A percentile compares a stretch with the other conserved stretches of the same genome.
Conservation (phyloP, 2,797 vertebrate species). For the Channa striata region DNA sequence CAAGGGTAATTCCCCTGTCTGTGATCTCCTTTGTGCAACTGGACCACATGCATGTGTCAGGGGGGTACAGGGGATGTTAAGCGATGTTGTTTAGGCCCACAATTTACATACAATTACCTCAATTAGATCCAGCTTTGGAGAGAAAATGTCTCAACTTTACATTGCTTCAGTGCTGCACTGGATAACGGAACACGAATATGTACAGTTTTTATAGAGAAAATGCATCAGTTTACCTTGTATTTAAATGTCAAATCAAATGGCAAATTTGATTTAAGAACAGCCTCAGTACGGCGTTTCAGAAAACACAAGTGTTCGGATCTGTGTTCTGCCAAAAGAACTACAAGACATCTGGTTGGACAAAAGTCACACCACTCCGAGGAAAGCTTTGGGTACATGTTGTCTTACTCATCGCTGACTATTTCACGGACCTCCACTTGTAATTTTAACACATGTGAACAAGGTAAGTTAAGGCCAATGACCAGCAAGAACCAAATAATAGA, state of each 20-base stretch:
- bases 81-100: slow-evolving; percentile 28
- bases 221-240: not conserved
- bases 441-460: not conserved
- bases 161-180: not conserved
- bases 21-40: slow-evolving; percentile 44
- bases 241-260: not conserved
- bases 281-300: not conserved
- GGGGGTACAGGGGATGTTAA: slow-evolving; percentile 33
- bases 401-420: too few species aligned
- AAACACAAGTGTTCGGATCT: not conserved
- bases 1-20: slow-evolving; percentile 63
- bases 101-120: slow-evolving; percentile 52
- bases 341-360: slow-evolving; percentile 9
- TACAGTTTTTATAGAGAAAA: not conserved
- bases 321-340: too few species aligned
- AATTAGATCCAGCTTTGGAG: slow-evolving; percentile 28
- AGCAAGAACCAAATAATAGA: not conserved
- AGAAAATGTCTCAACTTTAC: not conserved
- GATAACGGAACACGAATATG: not conserved
- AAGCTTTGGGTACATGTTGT: not conserved
- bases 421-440: not conserved
- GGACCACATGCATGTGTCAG: slow-evolving; percentile 49
- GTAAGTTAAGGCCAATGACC: not conserved
- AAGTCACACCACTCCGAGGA: not conserved
- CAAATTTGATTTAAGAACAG: not conserved